A percentile compares a stretch with the other conserved stretches of the same genome.
These are phyloP conservation scores for human DNA, from an alignment of 2,113 vertebrate species.

Conservation along the genomic window GRCh38 chr13:105683001-105683500, in stretches of 20 bases:
- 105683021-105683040: neutral
- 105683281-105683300: neutral
- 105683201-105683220: neutral
- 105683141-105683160: neutral
- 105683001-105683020: neutral
- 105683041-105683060: neutral
- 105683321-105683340: neutral
- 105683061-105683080: rapidly evolving
- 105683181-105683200: neutral
- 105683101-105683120: neutral
- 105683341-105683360: neutral
- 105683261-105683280: neutral
- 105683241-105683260: neutral
- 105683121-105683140: neutral
- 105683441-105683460: neutral
- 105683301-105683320: neutral
- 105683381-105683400: neutral
- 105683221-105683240: neutral
- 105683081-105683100: neutral
- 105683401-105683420: neutral
- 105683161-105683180: neutral
- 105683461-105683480: neutral
- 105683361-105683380: neutral
- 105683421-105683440: neutral
- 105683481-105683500: neutral